Conservation (phyloP, 2,113 vertebrate species). For the Ramphastos sulfuratus region DNA sequence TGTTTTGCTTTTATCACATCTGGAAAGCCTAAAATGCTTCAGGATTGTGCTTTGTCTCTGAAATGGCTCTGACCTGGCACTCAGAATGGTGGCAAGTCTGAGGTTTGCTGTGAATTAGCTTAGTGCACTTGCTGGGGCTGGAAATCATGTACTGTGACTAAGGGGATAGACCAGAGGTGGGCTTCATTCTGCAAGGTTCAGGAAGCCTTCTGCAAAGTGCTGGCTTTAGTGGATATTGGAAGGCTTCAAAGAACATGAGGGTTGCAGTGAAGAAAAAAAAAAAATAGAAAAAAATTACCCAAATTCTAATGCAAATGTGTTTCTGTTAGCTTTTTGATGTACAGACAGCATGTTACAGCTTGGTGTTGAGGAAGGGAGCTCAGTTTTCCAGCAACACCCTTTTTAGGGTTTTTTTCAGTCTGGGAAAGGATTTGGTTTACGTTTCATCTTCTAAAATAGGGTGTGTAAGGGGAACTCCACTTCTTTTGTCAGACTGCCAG, state of each 20-base stretch:
- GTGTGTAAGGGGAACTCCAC: not conserved
- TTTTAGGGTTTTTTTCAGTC: not conserved
- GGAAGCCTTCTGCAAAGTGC: not conserved
- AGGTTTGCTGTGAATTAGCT: not conserved
- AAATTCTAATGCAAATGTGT: not conserved
- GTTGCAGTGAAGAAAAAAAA: not conserved
- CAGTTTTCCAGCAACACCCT: not conserved
- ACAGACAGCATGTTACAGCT: not conserved
- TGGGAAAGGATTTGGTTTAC: not conserved
- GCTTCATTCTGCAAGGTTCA: not conserved
- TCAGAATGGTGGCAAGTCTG: not conserved
- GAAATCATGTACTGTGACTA: not conserved
- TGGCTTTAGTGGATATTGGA: not conserved
- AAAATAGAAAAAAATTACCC: fast-evolving
- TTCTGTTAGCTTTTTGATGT: not conserved
- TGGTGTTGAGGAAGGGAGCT: not conserved
- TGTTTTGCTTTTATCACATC: not conserved
- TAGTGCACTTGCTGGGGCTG: not conserved
- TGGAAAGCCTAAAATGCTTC: not conserved
- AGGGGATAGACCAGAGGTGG: fast-evolving
- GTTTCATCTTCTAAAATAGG: not conserved
- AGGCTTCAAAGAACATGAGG: not conserved
- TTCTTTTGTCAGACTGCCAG: not conserved
- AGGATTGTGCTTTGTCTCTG: not conserved
- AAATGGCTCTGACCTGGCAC: not conserved